Evolutionary conservation across 1,140 invertebrate genomes (phyloP), one percentile per base, ranked within the genome.

Genomic region (Megalopta genalis): DNA sequence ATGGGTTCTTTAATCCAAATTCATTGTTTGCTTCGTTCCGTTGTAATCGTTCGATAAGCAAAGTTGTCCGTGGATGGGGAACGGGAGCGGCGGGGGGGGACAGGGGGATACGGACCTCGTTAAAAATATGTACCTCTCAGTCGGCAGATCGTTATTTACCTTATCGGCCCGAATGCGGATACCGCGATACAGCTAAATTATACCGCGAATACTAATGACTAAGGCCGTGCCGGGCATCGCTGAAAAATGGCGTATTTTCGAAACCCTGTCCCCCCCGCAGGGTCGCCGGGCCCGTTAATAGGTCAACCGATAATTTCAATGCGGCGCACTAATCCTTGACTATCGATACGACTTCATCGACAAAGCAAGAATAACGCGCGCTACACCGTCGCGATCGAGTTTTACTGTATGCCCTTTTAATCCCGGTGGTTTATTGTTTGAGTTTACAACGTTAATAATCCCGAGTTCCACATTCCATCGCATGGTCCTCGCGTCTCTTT

Each of bases 101-200:
- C 2, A 10, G 9, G 10, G 42, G 10, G 42, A 2, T 5, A 39
- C 46, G 57, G 25, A 74, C 16, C 71, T 74, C 64, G 64, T 74
- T 62, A 80, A 80, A 74, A 80, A 74, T 74, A 74, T 67, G 63
- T 66, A 66, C 62, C 49, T n/a, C 42, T 52, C 52, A 54, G 60
- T 21, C 32, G 10, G 49, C 60, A 62, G 60, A 67, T 79, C 68
- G 82, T 81, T 82, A 73, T 82, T 83, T 76, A n/a, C 54, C 69
- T 79, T 79, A 82, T 82, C 69, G 69, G 57, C 52, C n/a, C 70
- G 52, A 74, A 73, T 82, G 75, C 75, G 75, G 80, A 73, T 73
- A 78, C 67, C 80, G 59, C 80, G 79, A 70, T 81, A 73, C 79
- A 25, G 74, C 75, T 66, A 49, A 81, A 78, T 81, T 78, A 77